Base-by-base conservation (phyloP, 2,113 vertebrate genomes). In the Heterotis niloticus region DNA sequence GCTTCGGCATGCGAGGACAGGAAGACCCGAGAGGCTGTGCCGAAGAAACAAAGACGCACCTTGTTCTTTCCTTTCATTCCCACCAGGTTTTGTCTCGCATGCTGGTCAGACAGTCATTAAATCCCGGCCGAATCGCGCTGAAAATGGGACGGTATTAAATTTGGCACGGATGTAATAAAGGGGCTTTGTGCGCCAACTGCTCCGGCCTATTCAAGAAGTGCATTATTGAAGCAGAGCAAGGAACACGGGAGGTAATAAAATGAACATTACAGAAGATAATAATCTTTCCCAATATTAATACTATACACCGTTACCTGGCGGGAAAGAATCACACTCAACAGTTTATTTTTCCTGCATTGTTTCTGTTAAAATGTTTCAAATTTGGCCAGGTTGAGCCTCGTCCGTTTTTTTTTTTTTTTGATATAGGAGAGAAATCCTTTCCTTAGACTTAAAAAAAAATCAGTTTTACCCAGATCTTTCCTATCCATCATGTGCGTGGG, bases 111-210 rank as follows among this genome's bases (percentile, higher is more conserved):
- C 18, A 54, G 51, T 56, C 64, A 67, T 12, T 24, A 26, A 52
- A 66, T 65, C n/a, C 65, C 34, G n/a, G 59, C 34, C 44, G 51
- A 34, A 66, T 64, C n/a, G n/a, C 44, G 65, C 20, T 24, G 62
- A 66, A 66, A 44, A 77, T 65, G 65, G 23, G 65, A 65, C 75
- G 65, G 51, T 52, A 26, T 77, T 26, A 66, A 77, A 52, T 77
- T 23, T 64, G n/a, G 28, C 51, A n/a, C 75, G 66, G 34, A 20
- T 73, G 68, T 70, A 70, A 70, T 70, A 51, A 51, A 70, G 51
- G 44, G 13, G n/a, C 18, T 54, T 56, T 56, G 69, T 20, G 64
- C 28, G 66, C 54, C 54, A n/a, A 51, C 29, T 17, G 64, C 44
- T 65, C 44, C 65, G 17, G 44, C 44, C 75, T 4, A 34, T 23